Conservation (phyloP, 2,888 invertebrate species). For the Fragum whitleyi region DNA sequence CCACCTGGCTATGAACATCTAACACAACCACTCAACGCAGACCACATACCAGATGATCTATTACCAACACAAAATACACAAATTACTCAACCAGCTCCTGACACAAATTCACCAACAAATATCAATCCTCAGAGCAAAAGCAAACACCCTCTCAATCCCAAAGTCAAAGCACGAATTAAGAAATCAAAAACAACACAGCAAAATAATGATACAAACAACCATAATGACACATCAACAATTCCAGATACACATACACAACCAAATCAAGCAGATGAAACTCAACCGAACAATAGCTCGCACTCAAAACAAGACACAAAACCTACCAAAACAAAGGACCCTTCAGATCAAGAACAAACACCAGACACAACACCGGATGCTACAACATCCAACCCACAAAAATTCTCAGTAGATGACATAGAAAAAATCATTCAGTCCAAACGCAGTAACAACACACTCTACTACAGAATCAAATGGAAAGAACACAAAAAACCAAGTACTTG, state of each 20-base stretch:
- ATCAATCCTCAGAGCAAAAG: neutral
- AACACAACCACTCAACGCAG: slow-evolving; percentile 1
- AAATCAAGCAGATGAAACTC: neutral
- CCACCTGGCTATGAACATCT: slow-evolving; percentile 20
- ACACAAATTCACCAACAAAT: neutral
- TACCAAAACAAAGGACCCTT: too few species aligned
- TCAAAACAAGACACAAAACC: neutral
- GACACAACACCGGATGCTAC: too few species aligned
- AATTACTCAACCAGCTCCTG: neutral
- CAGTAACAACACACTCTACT: slow-evolving; percentile 1
- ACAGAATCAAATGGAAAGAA: slow-evolving; percentile 32
- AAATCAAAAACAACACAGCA: neutral
- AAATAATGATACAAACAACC: too few species aligned
- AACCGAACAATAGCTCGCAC: neutral
- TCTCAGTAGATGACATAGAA: neutral
- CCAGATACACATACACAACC: neutral
- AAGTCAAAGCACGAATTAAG: neutral
- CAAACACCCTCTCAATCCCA: neutral
- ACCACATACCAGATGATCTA: neutral
- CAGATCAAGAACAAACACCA: too few species aligned
- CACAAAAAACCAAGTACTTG: slow-evolving; percentile 17
- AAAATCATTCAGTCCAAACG: neutral
- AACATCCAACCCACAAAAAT: neutral
- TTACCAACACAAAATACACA: neutral
- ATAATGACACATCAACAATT: too few species aligned